Conservation (phyloP, 2,797 vertebrate species). For the Botia almorhae region DNA sequence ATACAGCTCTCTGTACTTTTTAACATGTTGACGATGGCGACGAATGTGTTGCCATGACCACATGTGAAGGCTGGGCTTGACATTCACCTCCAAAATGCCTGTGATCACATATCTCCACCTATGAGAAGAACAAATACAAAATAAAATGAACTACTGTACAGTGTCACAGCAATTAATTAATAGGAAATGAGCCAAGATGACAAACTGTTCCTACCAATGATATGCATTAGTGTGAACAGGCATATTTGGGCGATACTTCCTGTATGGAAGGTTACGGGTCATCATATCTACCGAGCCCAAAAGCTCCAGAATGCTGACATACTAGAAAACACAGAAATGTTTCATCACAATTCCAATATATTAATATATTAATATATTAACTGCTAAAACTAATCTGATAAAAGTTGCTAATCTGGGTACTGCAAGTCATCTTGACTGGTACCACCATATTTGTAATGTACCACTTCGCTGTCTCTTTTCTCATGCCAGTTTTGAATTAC, state of each 20-base stretch:
- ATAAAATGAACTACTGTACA: constrained; percentile 14
- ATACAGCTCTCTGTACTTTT: constrained; percentile 88
- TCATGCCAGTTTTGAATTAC: too few relatives aligned
- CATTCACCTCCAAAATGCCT: constrained; percentile 87
- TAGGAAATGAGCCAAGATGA: background rate
- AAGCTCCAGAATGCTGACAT: constrained; percentile 96
- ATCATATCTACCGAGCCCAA: constrained; percentile 96
- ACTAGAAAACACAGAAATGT: constrained; percentile 73
- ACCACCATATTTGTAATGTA: too few relatives aligned
- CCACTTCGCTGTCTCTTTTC: too few relatives aligned
- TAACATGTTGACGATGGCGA: constrained; percentile 82
- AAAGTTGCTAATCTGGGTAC: too few relatives aligned
- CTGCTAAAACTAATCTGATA: too few relatives aligned
- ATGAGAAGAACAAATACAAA: constrained; percentile 24
- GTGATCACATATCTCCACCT: constrained; percentile 93
- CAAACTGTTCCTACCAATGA: constrained; percentile 80
- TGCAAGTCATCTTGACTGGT: too few relatives aligned
- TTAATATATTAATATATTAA: too few relatives aligned
- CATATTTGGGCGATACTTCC: constrained; percentile 89
- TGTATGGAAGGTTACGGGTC: constrained; percentile 92
- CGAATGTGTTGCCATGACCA: constrained; percentile 94
- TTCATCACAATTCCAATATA: too few relatives aligned
- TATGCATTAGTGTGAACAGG: constrained; percentile 80
- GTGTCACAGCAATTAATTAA: background rate
- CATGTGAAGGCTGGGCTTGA: constrained; percentile 89